Conservation (phyloP, 2,888 invertebrate genomes). For the Nasonia oneida region DNA sequence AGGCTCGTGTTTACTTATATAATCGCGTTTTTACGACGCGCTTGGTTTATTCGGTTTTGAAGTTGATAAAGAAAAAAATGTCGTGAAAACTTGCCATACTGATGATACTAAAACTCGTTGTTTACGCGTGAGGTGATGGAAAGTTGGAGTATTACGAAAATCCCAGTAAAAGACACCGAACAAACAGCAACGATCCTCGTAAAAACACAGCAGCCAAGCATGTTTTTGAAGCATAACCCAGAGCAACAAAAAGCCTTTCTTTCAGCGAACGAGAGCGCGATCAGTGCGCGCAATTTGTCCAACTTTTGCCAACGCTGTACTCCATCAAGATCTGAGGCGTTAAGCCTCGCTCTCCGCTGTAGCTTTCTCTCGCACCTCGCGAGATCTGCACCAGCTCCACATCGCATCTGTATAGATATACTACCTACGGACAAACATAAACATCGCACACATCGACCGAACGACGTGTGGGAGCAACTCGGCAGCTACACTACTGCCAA, state of each 20-base stretch:
- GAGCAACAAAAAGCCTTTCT: neutral
- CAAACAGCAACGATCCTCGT: neutral
- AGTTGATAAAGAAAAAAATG: too few species aligned
- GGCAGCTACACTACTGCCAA: neutral
- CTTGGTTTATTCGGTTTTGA: neutral
- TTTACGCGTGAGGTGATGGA: neutral
- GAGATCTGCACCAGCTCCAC: neutral
- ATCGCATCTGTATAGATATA: neutral
- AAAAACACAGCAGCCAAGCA: neutral
- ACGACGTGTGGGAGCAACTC: neutral
- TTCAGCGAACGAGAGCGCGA: neutral
- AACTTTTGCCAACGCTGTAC: neutral
- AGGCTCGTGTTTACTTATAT: neutral
- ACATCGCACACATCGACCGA: too few species aligned
- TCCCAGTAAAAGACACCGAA: neutral
- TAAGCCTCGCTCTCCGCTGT: neutral
- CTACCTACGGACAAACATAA: too few species aligned
- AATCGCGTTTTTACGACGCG: neutral
- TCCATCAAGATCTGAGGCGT: neutral
- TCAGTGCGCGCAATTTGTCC: constrained; percentile 23
- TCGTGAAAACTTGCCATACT: too few species aligned
- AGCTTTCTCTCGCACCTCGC: neutral
- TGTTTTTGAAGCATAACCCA: neutral
- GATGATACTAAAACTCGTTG: neutral
- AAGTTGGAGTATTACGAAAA: neutral